These are phyloP conservation scores for Leucoraja erinaceus DNA, from an alignment of 2,113 vertebrate genomes.

Conservation along the genomic window DNA sequence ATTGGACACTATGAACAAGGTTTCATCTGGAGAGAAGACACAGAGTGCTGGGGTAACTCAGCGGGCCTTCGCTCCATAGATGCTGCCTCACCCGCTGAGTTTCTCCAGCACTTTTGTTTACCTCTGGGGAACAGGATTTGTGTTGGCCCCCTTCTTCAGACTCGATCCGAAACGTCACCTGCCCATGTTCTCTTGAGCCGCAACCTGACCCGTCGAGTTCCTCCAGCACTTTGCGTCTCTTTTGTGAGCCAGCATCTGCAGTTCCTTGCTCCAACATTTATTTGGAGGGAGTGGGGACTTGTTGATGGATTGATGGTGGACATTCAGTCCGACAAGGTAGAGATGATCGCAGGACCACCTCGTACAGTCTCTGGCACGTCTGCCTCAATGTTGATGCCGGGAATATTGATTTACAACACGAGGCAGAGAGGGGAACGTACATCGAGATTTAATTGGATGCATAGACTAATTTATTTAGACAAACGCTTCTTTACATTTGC, in stretches of 20 bases:
- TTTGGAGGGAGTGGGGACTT: background rate
- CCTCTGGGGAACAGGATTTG: too few species aligned
- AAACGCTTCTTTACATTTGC: constrained; percentile 1
- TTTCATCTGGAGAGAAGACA: background rate
- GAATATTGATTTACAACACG: background rate
- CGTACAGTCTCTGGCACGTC: background rate
- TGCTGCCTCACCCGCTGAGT: too few species aligned
- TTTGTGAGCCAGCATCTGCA: too few species aligned
- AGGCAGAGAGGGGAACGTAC: background rate
- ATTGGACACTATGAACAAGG: background rate
- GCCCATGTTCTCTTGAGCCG: too few species aligned
- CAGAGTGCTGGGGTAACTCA: too few species aligned
- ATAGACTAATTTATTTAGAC: constrained; percentile 3
- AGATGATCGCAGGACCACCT: background rate
- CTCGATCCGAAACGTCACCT: too few species aligned
- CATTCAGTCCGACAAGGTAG: background rate
- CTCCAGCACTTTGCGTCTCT: too few species aligned
- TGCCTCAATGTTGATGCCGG: background rate
- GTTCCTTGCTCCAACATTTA: too few species aligned
- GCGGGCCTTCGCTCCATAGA: too few species aligned
- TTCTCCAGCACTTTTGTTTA: too few species aligned
- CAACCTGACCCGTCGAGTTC: too few species aligned
- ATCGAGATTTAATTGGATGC: background rate
- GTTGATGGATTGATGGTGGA: background rate
- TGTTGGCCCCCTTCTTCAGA: too few species aligned